Evolutionary conservation across 2,888 invertebrate genomes (phyloP).

Genomic region (Mesoligia furuncula): DNA sequence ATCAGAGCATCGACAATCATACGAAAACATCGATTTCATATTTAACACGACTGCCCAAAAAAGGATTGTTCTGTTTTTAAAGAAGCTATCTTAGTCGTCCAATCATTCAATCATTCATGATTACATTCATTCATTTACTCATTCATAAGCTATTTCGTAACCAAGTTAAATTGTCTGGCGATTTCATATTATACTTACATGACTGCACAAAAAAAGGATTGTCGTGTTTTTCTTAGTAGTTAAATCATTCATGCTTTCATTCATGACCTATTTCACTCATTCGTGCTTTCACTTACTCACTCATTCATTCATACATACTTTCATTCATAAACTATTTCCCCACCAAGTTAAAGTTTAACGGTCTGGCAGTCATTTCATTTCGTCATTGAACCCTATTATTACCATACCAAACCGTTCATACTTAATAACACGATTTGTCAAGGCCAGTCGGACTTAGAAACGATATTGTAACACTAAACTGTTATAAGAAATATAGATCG

Average conservation of each 20-base stretch:
- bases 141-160: background rate
- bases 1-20: background rate
- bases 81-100: background rate
- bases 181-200: background rate
- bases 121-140: background rate
- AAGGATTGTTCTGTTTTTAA: background rate
- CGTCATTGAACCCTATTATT: conserved; percentile 11
- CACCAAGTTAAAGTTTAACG: background rate
- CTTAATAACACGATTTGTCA: conserved; percentile 25
- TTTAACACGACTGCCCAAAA: background rate
- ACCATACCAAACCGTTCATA: conserved; percentile 11
- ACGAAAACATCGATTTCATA: background rate
- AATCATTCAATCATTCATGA: background rate
- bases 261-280: background rate
- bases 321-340: background rate
- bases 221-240: background rate
- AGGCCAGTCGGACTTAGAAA: conserved; percentile 43
- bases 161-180: background rate
- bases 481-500: conserved; percentile 26
- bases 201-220: background rate
- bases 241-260: background rate
- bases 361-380: background rate
- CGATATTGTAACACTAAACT: conserved; percentile 27
- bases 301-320: background rate
- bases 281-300: background rate